Conservation (phyloP, 1,140 invertebrate genomes). For the Sitobion miscanthi region DNA sequence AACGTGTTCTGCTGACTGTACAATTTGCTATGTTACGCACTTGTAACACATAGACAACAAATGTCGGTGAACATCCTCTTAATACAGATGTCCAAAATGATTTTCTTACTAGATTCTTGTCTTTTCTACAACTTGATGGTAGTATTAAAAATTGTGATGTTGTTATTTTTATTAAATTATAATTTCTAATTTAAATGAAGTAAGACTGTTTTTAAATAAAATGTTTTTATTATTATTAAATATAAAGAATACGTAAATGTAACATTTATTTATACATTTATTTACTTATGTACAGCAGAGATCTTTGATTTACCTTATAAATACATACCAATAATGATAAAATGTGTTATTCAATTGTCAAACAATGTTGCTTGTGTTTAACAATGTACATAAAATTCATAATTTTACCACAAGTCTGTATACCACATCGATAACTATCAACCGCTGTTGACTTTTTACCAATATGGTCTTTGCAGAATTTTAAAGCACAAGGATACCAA, state of each 20-base stretch:
- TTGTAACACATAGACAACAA: too few species aligned
- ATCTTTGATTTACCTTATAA: background rate
- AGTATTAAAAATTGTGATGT: too few species aligned
- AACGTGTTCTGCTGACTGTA: too few species aligned
- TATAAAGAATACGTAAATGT: background rate
- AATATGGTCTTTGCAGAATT: constrained; percentile 82
- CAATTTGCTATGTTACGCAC: too few species aligned
- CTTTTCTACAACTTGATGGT: too few species aligned
- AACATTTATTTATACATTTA: background rate
- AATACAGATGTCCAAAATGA: too few species aligned
- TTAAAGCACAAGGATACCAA: constrained; percentile 91
- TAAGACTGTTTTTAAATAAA: background rate
- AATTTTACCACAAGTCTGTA: constrained; percentile 92
- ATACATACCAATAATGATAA: background rate
- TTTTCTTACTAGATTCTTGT: too few species aligned
- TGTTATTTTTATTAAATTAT: too few species aligned
- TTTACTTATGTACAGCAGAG: background rate
- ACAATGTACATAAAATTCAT: constrained; percentile 85
- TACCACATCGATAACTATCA: constrained; percentile 77
- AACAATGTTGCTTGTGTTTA: constrained; percentile 80
- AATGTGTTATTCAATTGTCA: constrained; percentile 80
- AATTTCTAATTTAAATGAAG: background rate
- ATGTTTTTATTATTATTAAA: background rate
- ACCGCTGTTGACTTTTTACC: constrained; percentile 63
- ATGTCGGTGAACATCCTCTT: too few species aligned